Base-by-base conservation (phyloP, 1,140 invertebrate species). In the Brachionus koreanus region DNA sequence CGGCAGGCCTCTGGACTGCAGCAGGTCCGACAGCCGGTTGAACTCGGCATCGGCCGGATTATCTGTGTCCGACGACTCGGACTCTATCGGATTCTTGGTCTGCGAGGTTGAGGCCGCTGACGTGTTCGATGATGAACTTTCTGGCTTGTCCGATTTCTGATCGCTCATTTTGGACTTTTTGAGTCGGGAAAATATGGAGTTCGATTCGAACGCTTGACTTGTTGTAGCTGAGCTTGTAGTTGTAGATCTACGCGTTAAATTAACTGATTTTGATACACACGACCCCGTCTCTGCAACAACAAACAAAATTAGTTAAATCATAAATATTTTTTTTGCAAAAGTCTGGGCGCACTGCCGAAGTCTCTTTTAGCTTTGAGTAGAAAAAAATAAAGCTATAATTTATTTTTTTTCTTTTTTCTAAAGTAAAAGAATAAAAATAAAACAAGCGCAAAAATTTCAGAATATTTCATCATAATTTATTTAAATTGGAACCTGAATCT, bases 1-100 rank as follows among this genome's bases (percentile, higher is more conserved):
- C 9, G 96, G 96, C 84, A 98, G 87, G 9, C 96, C 96, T 85
- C 95, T 91, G 19, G 96, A 94, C 90, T 98, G 96, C 23, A 98
- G 90, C 75, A 98, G 88, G 13, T 95, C 95, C 89, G 95, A 94
- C 19, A 79, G 37, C 9, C 76, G 76, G 29, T 9, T 23, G 29
- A 61, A 79, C 7, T 79, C 61, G 25, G 29, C 49, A 6, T 79
- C 61, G 49, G 29, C 49, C 25, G 61, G 16, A 13, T 57, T 65
- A n/a, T 79, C 76, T 12, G 33, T 79, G 19, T 79, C 76, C 25
- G 49, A 61, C n/a, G 76, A 79, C 49, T 79, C 76, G 37, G 69
- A 74, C 25, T 74, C 69, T 6, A 39, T 39, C 12, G 39, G 39
- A 39, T 39, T 69, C 37, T 69, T 69, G 0, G 65, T n/a, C 16